phyloP scores from a whole-genome alignment of 2,888 invertebrate species.

The Lithophane semibrunnea region DNA sequence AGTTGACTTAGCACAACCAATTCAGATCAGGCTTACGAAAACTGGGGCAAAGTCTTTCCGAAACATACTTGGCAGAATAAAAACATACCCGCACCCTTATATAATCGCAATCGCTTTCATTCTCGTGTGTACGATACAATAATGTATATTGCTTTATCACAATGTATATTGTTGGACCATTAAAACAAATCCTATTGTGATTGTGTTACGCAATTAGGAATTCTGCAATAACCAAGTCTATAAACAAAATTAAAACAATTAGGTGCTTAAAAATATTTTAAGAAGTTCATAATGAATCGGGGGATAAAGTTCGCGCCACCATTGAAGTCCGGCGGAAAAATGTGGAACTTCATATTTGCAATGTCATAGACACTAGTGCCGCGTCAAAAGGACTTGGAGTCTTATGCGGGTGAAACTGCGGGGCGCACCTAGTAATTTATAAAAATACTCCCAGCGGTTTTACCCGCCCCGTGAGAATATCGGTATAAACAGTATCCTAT shows the following conservation, averaged over 20 bases:
- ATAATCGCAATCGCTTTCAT: constrained; percentile 7
- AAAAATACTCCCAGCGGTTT: too few relatives aligned
- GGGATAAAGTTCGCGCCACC: too few relatives aligned
- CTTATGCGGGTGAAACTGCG: too few relatives aligned
- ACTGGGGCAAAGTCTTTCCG: background rate
- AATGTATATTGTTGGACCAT: constrained; percentile 4
- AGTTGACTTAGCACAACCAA: background rate
- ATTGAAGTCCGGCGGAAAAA: too few relatives aligned
- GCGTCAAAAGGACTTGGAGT: too few relatives aligned
- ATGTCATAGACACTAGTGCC: too few relatives aligned
- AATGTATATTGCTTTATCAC: background rate
- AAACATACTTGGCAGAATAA: background rate
- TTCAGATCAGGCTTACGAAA: background rate
- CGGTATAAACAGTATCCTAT: too few relatives aligned
- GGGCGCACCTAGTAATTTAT: too few relatives aligned
- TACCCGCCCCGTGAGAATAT: too few relatives aligned
- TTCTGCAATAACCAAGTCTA: background rate
- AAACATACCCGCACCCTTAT: background rate
- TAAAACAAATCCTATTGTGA: constrained; percentile 9
- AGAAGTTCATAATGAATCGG: too few relatives aligned
- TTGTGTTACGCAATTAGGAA: background rate
- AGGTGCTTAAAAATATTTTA: background rate
- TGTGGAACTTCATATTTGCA: too few relatives aligned
- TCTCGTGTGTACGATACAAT: background rate
- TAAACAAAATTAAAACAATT: background rate